A percentile compares a stretch with the other conserved stretches of the same genome.
Conservation (phyloP, 2,888 invertebrate genomes). For the Macrophya annulata region DNA sequence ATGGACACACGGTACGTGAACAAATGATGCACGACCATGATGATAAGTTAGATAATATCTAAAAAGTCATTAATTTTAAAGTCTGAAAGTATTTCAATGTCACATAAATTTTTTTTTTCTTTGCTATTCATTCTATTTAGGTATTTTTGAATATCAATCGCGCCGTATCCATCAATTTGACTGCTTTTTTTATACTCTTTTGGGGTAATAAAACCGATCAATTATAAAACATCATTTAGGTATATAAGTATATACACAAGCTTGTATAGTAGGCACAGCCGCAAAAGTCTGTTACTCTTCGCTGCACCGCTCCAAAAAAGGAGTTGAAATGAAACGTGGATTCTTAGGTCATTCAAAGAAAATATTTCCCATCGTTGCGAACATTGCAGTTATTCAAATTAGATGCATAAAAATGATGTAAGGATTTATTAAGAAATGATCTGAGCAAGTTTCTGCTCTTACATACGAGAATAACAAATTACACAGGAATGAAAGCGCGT, state of each 20-base stretch:
- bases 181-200: neutral
- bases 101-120: neutral
- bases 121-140: too few species aligned
- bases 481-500: neutral
- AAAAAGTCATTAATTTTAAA: neutral
- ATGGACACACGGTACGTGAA: neutral
- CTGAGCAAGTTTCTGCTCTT: neutral
- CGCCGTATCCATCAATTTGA: neutral
- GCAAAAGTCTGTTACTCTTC: slow-evolving; percentile 45
- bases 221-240: neutral
- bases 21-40: neutral
- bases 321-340: slow-evolving; percentile 41
- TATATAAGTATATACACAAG: neutral
- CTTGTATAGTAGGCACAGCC: slow-evolving; percentile 13
- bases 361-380: neutral
- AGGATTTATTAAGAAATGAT: neutral
- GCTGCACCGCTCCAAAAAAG: slow-evolving; percentile 47
- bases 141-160: neutral
- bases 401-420: neutral
- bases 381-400: slow-evolving; percentile 7
- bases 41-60: slow-evolving; percentile 34
- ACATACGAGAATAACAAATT: neutral
- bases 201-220: neutral
- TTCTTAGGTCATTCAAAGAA: slow-evolving; percentile 9
- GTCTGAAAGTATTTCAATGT: neutral